Percentiles rank a stretch among this genome's conserved stretches.
Conservation (phyloP, 2,797 vertebrate genomes). For the Toxotes lorentzi region DNA sequence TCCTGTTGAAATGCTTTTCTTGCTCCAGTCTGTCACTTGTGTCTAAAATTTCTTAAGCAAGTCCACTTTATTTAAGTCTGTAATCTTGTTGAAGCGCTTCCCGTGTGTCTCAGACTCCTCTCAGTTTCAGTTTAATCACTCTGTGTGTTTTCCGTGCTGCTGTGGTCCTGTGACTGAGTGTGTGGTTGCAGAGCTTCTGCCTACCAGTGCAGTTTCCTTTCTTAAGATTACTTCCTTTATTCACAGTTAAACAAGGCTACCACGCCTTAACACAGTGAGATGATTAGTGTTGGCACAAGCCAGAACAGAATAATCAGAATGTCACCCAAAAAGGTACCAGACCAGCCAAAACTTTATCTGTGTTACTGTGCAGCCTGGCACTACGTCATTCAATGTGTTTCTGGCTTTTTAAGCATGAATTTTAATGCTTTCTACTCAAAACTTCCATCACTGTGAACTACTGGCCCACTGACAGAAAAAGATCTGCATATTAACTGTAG, state of each 20-base stretch:
- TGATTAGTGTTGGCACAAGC: neutral
- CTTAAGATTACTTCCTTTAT: slow-evolving; percentile 49
- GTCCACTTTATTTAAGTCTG: neutral
- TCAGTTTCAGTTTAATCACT: slow-evolving; percentile 19
- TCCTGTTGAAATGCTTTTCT: neutral
- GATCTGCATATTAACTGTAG: too few relatives aligned
- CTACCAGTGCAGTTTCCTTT: slow-evolving; percentile 41
- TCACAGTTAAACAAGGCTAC: neutral
- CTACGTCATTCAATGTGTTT: neutral
- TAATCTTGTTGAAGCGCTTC: slow-evolving; percentile 26
- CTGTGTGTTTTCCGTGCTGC: neutral
- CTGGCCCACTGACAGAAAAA: too few relatives aligned
- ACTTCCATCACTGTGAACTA: neutral
- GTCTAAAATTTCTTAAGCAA: neutral
- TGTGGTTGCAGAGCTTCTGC: slow-evolving; percentile 51
- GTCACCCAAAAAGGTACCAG: neutral
- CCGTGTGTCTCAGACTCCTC: slow-evolving; percentile 21
- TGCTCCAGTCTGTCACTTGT: neutral
- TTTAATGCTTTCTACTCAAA: neutral
- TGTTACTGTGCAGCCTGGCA: neutral
- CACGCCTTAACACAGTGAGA: neutral
- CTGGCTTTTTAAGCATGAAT: neutral
- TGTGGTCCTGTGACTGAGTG: slow-evolving; percentile 62
- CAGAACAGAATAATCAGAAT: too few relatives aligned
- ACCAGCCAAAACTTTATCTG: neutral